Evolutionary conservation across 2,888 invertebrate species (phyloP).

Genomic region (Diplolepis rosae): DNA sequence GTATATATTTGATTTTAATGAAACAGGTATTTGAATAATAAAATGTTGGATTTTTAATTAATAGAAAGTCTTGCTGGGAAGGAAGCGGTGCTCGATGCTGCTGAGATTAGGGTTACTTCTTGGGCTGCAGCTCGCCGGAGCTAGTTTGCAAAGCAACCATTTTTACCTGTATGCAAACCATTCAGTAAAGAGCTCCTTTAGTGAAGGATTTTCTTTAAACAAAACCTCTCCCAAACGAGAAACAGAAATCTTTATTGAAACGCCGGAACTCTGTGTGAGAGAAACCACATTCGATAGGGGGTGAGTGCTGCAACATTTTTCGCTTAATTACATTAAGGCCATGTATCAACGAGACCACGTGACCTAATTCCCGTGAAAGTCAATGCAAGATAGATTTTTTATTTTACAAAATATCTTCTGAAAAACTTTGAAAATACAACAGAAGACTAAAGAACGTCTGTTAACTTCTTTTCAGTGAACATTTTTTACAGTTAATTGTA

Average conservation of each 20-base stretch:
- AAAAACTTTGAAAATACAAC: no score
- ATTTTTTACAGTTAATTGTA: no score
- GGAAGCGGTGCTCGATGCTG: conserved; percentile 39
- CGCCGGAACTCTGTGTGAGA: not conserved
- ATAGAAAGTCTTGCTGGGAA: not conserved
- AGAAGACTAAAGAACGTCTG: no score
- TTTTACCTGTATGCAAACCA: not conserved
- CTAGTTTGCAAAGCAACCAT: conserved; percentile 38
- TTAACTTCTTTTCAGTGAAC: no score
- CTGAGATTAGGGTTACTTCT: conserved; percentile 42
- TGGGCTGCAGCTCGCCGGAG: conserved; percentile 40
- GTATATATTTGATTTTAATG: no score
- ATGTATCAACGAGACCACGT: no score
- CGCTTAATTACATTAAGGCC: not conserved
- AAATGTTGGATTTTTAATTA: not conserved
- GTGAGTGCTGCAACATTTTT: not conserved
- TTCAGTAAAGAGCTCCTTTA: conserved; percentile 4
- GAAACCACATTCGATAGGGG: conserved; percentile 26
- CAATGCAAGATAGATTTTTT: no score
- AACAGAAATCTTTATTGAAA: conserved; percentile 23
- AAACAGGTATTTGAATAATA: no score
- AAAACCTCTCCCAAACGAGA: not conserved
- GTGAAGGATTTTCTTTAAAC: conserved; percentile 2
- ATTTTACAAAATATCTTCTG: no score
- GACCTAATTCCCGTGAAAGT: no score